Percentiles rank a stretch among this genome's conserved stretches.
Evolutionary conservation across 2,113 vertebrate genomes (phyloP).

Genomic region (Xyrauchen texanus): DNA sequence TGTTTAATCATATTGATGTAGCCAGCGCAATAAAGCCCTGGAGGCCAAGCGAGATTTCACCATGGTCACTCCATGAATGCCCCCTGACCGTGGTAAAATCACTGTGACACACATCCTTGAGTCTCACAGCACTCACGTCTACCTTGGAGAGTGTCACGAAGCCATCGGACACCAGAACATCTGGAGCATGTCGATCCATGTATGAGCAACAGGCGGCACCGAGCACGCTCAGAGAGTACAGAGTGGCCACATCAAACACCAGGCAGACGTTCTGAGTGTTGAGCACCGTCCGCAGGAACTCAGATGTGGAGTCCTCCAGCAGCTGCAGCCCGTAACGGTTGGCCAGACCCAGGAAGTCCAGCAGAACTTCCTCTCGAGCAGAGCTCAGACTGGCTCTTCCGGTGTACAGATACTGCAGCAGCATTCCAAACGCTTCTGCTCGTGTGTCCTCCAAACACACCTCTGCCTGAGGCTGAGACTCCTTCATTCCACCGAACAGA

Average conservation of each 20-base stretch:
- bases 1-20: too few species aligned
- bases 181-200: constrained; percentile 93
- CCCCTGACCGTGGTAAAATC: too few species aligned
- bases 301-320: constrained; percentile 92
- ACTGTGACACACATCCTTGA: too few species aligned
- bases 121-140: not conserved
- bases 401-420: constrained; percentile 96
- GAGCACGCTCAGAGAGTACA: constrained; percentile 88
- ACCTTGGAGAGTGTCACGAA: constrained; percentile 96
- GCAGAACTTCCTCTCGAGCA: constrained; percentile 90
- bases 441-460: constrained; percentile 92
- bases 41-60: too few species aligned
- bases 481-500: constrained; percentile 94
- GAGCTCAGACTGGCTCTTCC: constrained; percentile 90
- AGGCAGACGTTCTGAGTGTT: constrained; percentile 94
- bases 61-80: too few species aligned
- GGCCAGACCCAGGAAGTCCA: constrained; percentile 94
- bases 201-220: constrained; percentile 91
- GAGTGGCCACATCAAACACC: constrained; percentile 95
- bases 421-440: constrained; percentile 93
- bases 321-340: constrained; percentile 96
- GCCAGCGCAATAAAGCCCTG: too few species aligned
- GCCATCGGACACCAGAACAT: constrained; percentile 90
- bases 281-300: constrained; percentile 94
- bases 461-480: constrained; percentile 94